Evolutionary conservation across 1,140 invertebrate species (phyloP).

Genomic region (Zaprionus vittiger): DNA sequence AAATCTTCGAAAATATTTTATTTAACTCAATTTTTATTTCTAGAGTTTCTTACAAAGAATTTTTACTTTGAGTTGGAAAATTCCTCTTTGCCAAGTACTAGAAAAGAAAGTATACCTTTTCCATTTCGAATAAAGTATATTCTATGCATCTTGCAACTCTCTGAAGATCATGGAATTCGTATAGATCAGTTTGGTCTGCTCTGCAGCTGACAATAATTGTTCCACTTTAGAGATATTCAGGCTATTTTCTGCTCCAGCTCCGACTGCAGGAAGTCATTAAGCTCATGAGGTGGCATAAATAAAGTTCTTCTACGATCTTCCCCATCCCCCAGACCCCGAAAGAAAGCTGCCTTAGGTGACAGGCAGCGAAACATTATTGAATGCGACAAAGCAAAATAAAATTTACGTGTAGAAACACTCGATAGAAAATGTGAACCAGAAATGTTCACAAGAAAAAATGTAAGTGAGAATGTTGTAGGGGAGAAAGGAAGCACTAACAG

Average conservation of each 20-base stretch:
- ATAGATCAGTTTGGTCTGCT: conserved; percentile 1
- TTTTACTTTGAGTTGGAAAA: not conserved
- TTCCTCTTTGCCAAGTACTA: not conserved
- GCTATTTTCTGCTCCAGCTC: conserved; percentile 27
- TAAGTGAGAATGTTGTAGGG: not conserved
- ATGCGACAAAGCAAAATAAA: conserved; percentile 75
- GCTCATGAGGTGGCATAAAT: conserved; percentile 70
- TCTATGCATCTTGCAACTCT: not conserved
- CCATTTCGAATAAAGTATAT: not conserved
- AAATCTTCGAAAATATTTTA: too few relatives aligned
- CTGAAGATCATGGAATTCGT: not conserved
- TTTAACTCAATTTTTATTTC: too few relatives aligned
- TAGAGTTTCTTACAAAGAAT: not conserved
- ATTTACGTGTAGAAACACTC: conserved; percentile 69
- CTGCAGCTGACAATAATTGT: conserved; percentile 43
- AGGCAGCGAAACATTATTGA: conserved; percentile 64
- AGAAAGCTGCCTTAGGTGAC: conserved; percentile 57
- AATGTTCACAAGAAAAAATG: not conserved
- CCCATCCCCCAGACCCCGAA: not conserved
- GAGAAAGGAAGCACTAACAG: not conserved
- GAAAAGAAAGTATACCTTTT: not conserved
- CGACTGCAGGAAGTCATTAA: conserved; percentile 78
- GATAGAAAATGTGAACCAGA: conserved; percentile 35
- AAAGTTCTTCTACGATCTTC: conserved; percentile 62
- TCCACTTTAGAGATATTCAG: conserved; percentile 29